Percentiles rank a stretch among this genome's conserved stretches.
phyloP scores from a whole-genome alignment of 1,140 invertebrate species.

The Pachypsylla venusta region DNA sequence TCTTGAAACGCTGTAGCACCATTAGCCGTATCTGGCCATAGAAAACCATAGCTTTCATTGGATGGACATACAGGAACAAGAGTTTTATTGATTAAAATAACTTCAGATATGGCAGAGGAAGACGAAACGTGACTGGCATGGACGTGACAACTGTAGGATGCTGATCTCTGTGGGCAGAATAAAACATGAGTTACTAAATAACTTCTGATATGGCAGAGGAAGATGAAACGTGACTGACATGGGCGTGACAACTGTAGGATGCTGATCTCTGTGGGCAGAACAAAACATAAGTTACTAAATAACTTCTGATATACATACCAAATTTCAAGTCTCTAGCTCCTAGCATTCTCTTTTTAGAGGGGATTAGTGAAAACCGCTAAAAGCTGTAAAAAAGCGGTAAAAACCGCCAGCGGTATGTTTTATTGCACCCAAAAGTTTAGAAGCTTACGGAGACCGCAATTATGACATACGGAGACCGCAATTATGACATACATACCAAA shows the following conservation, averaged over 20 bases:
- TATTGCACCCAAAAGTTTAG: no score
- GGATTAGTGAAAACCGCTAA: no score
- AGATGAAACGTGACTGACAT: not conserved
- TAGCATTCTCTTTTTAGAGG: no score
- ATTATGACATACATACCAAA: no score
- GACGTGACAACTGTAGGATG: not conserved
- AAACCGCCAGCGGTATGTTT: no score
- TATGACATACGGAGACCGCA: no score
- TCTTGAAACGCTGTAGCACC: not conserved
- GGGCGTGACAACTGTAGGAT: not conserved
- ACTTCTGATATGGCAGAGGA: not conserved
- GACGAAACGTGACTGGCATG: not conserved
- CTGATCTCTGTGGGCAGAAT: not conserved
- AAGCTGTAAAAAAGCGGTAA: no score
- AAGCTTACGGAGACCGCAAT: no score
- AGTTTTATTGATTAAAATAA: not conserved
- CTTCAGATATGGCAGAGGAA: not conserved
- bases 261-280: not conserved
- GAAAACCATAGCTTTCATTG: not conserved
- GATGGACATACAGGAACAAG: not conserved
- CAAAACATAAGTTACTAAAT: not conserved
- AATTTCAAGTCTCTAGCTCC: no score
- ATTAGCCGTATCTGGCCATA: not conserved
- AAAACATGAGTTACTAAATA: not conserved
- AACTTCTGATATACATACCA: no score